A percentile compares a stretch with the other conserved stretches of the same genome.
Conservation (phyloP, 2,797 vertebrate genomes). For the Chrysocyon brachyurus region DNA sequence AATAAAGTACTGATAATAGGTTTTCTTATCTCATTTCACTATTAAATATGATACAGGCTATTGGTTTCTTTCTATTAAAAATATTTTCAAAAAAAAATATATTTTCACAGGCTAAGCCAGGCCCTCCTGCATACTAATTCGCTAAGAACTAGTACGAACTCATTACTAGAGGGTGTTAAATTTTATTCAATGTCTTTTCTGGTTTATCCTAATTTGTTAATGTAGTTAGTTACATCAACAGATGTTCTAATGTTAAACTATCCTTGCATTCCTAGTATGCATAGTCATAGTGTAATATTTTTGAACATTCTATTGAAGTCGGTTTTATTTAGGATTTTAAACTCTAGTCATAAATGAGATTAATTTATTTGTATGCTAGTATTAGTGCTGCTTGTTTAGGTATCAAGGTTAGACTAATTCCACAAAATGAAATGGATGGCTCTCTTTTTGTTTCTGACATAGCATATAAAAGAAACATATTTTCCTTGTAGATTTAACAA, state of each 20-base stretch:
- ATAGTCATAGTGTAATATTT: background rate
- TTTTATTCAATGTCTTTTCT: background rate
- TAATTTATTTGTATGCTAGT: background rate
- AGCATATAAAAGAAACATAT: background rate
- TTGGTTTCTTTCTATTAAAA: background rate
- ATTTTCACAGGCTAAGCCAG: background rate
- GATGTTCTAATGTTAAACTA: background rate
- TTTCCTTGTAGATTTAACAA: background rate
- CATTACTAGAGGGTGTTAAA: background rate
- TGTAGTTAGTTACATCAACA: background rate
- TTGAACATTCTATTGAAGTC: background rate
- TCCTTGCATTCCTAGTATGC: background rate
- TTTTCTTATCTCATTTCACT: background rate
- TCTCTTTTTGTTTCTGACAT: background rate
- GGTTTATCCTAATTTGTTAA: background rate
- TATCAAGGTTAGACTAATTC: background rate
- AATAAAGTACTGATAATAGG: background rate
- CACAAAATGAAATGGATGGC: background rate
- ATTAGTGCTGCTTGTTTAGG: background rate
- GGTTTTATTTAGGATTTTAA: slow-evolving; percentile 23
- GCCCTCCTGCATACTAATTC: background rate
- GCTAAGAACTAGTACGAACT: background rate
- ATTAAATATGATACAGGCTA: background rate
- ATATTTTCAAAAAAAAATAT: background rate
- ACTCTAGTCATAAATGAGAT: background rate